A percentile compares a stretch with the other conserved stretches of the same genome.
Evolutionary conservation across 2,113 vertebrate genomes (phyloP).

Genomic region (Hypanus sabinus): DNA sequence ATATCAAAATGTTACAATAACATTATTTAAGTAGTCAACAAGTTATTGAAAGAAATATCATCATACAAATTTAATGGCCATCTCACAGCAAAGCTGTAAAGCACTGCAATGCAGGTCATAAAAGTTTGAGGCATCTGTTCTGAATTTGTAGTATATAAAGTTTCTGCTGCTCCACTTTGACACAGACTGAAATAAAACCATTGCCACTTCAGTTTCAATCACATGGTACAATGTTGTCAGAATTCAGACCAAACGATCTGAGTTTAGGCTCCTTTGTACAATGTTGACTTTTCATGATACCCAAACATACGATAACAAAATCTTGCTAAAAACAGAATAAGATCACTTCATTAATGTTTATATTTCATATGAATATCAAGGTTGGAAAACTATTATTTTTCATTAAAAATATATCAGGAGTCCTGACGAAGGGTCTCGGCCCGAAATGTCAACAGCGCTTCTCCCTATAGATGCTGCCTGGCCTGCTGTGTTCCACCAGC

Average conservation of each 20-base stretch:
- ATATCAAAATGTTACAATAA: neutral
- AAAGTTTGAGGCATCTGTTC: slow-evolving; percentile 15
- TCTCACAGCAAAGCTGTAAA: neutral
- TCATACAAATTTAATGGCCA: neutral
- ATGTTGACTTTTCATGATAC: neutral
- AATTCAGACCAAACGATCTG: neutral
- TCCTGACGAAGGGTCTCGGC: no score
- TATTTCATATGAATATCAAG: neutral
- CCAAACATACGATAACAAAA: slow-evolving; percentile 23
- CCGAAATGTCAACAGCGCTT: no score
- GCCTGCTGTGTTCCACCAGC: no score
- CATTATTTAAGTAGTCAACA: slow-evolving; percentile 4
- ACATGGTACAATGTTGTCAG: neutral
- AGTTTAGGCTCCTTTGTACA: neutral
- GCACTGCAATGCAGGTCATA: slow-evolving; percentile 25
- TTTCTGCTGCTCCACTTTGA: neutral
- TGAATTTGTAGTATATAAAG: neutral
- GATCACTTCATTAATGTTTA: neutral
- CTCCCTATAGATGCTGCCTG: no score
- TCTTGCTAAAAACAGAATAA: neutral
- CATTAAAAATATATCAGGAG: neutral
- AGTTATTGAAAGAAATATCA: neutral
- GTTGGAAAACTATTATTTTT: neutral
- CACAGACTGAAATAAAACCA: neutral
- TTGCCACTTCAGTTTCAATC: slow-evolving; percentile 1